Evolutionary conservation across 2,113 vertebrate species (phyloP).

Genomic region (Cephalopterus ornatus): DNA sequence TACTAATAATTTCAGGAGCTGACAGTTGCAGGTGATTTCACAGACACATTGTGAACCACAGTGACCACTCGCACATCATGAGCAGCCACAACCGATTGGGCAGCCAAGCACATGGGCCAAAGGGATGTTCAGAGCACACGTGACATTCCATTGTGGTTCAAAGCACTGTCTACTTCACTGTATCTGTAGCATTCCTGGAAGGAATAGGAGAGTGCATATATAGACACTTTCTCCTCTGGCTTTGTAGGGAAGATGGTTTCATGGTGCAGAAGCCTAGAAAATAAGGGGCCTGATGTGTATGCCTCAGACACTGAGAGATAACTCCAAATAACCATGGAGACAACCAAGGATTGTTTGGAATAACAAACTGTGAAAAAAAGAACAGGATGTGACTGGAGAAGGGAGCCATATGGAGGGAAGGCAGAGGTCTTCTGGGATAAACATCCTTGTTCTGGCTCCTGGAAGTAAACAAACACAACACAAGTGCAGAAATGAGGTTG

Average conservation of each 20-base stretch:
- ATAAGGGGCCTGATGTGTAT: background rate
- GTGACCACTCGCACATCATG: background rate
- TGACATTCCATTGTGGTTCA: background rate
- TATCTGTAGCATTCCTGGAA: background rate
- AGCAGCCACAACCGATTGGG: background rate
- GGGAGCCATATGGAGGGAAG: background rate
- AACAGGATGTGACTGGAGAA: background rate
- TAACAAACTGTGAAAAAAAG: background rate
- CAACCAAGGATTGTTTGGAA: background rate
- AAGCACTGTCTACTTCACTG: background rate
- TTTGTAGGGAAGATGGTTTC: background rate
- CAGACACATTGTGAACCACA: background rate
- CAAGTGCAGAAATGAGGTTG: background rate
- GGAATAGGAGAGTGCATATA: background rate
- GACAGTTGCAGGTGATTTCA: background rate
- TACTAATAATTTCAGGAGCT: background rate
- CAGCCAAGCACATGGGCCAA: background rate
- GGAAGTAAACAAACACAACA: background rate
- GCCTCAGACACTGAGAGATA: background rate
- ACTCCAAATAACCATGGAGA: background rate
- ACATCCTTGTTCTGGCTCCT: background rate
- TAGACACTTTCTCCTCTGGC: background rate
- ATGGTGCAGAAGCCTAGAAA: background rate
- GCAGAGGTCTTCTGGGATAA: background rate
- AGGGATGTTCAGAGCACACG: background rate